Base-by-base conservation (phyloP, 2,888 invertebrate genomes). In the Tribolium freemani region DNA sequence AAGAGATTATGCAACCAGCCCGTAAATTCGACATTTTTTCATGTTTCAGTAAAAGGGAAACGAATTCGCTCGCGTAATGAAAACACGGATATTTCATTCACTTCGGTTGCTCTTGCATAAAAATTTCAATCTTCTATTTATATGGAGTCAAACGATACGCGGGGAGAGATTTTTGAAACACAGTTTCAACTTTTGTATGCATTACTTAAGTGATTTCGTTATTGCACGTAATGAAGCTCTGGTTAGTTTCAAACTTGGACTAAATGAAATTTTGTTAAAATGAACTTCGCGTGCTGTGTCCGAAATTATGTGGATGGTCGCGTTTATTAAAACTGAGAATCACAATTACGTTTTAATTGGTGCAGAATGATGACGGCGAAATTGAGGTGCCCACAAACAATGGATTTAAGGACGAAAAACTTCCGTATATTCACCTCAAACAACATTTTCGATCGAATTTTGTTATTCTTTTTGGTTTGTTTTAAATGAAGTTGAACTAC, bases 31-130 rank as follows among this genome's bases (percentile, higher is more conserved):
- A 31, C 64, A 53, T 64, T 51, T 44, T 38, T 66, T 16, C 45
- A 54, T 30, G 66, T 51, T 61, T 46, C 2, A 13, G 30, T 11
- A 66, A 66, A 54, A 45, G 66, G 45, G 53, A 69, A 69, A 60
- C 58, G 70, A 70, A 63, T 70, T 69, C 46, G 45, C 31, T 56
- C 9, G 44, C 54, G 30, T 70, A 70, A 70, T 70, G 70, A 70
- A 70, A 70, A 70, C 70, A 63, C 70, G 70, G 70, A 70, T 70
- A 70, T 70, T 63, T 70, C 70, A 70, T 70, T 70, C 63, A 57
- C 45, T 70, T 63, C 70, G 63, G 56, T 31, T 46, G 70, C 63
- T 70, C 70, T 70, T 70, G 70, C 70, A 70, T 63, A 63, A 70
- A 60, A 70, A 70, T 70, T 70, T 70, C 63, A 70, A 70, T 70